Percentiles rank a stretch among this genome's conserved stretches.
Conservation (phyloP, 2,888 invertebrate genomes). For the Drosophila neoperkinsi region DNA sequence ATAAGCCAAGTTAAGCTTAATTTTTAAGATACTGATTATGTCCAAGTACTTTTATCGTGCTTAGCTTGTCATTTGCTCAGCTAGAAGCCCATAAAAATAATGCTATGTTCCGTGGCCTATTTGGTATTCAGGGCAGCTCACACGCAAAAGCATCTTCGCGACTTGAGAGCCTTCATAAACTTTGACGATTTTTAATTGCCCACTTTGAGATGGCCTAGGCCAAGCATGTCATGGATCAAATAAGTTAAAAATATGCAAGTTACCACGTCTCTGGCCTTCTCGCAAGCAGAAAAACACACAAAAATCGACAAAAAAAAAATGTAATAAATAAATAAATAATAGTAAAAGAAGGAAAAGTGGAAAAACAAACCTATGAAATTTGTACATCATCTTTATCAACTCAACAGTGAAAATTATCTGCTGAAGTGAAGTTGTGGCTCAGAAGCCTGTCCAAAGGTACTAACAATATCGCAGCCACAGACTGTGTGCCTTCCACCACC, state of each 20-base stretch:
- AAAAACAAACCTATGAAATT: slow-evolving; percentile 58
- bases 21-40: slow-evolving; percentile 18
- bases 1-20: slow-evolving; percentile 24
- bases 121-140: slow-evolving; percentile 46
- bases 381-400: slow-evolving; percentile 81
- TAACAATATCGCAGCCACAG: slow-evolving; percentile 62
- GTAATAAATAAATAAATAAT: slow-evolving; percentile 1
- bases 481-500: slow-evolving; percentile 7
- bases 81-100: slow-evolving; percentile 23
- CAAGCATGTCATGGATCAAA: slow-evolving; percentile 38
- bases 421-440: slow-evolving; percentile 67
- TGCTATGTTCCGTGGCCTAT: slow-evolving; percentile 23
- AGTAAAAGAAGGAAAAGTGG: neutral
- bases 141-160: slow-evolving; percentile 15
- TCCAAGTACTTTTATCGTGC: slow-evolving; percentile 21
- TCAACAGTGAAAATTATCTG: slow-evolving; percentile 79
- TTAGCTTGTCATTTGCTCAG: slow-evolving; percentile 10
- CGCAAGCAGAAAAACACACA: slow-evolving; percentile 1
- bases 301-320: neutral
- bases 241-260: slow-evolving; percentile 40
- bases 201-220: slow-evolving; percentile 38
- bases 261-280: slow-evolving; percentile 19
- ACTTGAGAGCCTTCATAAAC: slow-evolving; percentile 38
- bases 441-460: slow-evolving; percentile 64
- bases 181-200: slow-evolving; percentile 72